phyloP scores from a whole-genome alignment of 2,797 vertebrate species.

The Pseudocheirus occidentalis region DNA sequence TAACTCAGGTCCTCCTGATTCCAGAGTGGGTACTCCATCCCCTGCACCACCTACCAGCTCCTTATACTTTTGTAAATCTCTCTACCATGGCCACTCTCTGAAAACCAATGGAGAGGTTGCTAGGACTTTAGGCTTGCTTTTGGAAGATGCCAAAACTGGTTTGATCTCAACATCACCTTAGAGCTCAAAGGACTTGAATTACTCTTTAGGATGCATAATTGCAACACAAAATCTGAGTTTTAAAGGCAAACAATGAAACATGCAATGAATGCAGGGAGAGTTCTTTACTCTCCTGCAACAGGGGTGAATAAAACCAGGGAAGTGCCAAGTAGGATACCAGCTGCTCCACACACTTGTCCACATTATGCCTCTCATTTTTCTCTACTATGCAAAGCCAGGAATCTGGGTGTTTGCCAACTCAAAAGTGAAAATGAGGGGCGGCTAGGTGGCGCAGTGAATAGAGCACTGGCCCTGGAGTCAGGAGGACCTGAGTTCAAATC shows the following conservation, averaged over 20 bases:
- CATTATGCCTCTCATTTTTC: not conserved
- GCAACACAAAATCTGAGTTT: not conserved
- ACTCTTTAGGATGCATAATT: too few relatives aligned
- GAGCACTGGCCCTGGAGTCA: too few relatives aligned
- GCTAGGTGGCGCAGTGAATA: too few relatives aligned
- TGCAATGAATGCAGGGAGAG: not conserved
- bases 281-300: not conserved
- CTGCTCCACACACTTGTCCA: not conserved
- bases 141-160: not conserved
- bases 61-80: not conserved
- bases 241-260: not conserved
- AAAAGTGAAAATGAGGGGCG: too few relatives aligned
- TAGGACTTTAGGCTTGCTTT: not conserved
- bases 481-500: too few relatives aligned
- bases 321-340: not conserved
- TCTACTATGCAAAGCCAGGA: not conserved
- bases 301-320: not conserved
- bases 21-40: too few relatives aligned
- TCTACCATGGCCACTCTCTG: not conserved
- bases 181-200: too few relatives aligned
- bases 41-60: too few relatives aligned
- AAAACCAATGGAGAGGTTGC: not conserved
- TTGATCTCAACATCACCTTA: not conserved
- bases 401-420: not conserved
- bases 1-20: too few relatives aligned